Conservation (phyloP, 1,140 invertebrate species). For the Drosophila lini region DNA sequence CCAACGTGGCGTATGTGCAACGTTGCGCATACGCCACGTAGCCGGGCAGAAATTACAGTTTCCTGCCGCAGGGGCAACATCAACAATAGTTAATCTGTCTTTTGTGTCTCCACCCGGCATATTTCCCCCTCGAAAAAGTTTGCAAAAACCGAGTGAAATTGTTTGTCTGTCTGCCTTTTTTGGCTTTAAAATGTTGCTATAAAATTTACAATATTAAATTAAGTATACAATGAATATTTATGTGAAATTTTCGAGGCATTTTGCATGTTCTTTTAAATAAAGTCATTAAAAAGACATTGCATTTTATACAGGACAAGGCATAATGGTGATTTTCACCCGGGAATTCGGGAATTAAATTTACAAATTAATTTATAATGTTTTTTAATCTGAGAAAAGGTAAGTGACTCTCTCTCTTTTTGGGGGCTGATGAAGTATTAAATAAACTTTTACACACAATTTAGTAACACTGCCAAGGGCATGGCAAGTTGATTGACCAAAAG, state of each 20-base stretch:
- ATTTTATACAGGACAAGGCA: conserved; percentile 21
- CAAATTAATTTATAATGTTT: neutral
- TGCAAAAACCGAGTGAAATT: conserved; percentile 8
- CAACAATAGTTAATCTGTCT: conserved; percentile 73
- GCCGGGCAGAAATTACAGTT: conserved; percentile 56
- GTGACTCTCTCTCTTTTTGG: neutral
- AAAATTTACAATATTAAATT: conserved; percentile 16
- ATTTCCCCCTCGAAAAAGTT: conserved; percentile 8
- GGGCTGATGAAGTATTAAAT: conserved; percentile 1
- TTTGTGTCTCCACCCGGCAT: conserved; percentile 51
- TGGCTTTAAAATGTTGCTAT: conserved; percentile 14
- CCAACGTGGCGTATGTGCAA: conserved; percentile 55
- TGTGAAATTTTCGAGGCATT: neutral
- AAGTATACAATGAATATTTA: conserved; percentile 22
- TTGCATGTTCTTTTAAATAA: conserved; percentile 20
- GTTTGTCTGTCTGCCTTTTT: conserved; percentile 1
- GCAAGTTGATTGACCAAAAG: conserved; percentile 27
- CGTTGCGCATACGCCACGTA: conserved; percentile 51
- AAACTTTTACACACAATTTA: conserved; percentile 4
- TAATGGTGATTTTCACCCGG: conserved; percentile 36
- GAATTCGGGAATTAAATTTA: conserved; percentile 5
- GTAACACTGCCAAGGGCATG: conserved; percentile 1
- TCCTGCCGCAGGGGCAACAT: conserved; percentile 45
- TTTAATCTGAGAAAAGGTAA: neutral
- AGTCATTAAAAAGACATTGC: conserved; percentile 38